phyloP scores from a whole-genome alignment of 2,888 invertebrate genomes.

The Isotomurus palustris region DNA sequence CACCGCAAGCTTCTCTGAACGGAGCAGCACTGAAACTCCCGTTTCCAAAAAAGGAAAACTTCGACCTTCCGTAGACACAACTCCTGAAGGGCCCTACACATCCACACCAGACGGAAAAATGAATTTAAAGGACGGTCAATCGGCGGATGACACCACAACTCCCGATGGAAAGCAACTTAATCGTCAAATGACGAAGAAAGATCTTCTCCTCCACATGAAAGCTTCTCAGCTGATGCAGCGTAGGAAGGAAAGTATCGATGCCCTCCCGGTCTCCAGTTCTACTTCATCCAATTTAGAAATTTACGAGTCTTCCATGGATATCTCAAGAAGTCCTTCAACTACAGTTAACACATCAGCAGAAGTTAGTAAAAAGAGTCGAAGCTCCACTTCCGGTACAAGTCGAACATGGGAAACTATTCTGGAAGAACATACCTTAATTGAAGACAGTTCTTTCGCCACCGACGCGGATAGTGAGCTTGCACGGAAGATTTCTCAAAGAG shows the following conservation, averaged over 20 bases:
- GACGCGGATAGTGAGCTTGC: too few relatives aligned
- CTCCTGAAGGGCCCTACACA: constrained; percentile 25
- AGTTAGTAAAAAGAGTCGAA: too few relatives aligned
- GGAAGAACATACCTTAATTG: neutral
- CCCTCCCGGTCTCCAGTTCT: constrained; percentile 14
- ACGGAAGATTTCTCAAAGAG: too few relatives aligned
- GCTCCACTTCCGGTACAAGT: neutral
- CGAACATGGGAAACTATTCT: neutral
- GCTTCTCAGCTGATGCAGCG: constrained; percentile 14
- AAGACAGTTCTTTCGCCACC: too few relatives aligned
- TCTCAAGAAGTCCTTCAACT: neutral
- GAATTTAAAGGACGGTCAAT: neutral
- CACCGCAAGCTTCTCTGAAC: neutral
- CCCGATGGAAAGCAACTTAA: neutral
- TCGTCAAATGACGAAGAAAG: neutral
- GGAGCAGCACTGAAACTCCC: constrained; percentile 4
- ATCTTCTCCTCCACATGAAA: neutral
- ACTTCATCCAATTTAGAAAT: constrained; percentile 14
- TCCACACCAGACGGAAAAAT: constrained; percentile 33
- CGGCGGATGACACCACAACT: neutral
- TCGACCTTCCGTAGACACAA: constrained; percentile 10
- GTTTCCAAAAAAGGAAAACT: neutral
- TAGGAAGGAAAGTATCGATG: constrained; percentile 23
- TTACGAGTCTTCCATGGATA: neutral
- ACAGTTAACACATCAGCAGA: neutral